Evolutionary conservation across 1,140 invertebrate genomes (phyloP).

Genomic region (Physella acuta): DNA sequence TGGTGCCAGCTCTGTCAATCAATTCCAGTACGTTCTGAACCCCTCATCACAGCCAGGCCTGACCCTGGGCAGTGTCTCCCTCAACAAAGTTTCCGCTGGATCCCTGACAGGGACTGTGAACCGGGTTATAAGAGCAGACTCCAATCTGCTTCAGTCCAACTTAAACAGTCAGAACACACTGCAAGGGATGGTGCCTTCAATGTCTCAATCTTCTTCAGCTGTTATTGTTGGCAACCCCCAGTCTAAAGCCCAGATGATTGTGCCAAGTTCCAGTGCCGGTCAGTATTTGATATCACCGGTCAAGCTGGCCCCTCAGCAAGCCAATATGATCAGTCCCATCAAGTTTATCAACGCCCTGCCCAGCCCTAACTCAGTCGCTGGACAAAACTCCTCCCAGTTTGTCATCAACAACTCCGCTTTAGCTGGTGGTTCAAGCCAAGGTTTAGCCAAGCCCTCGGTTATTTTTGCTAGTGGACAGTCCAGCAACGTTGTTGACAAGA

Average conservation of each 20-base stretch:
- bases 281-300: conserved; percentile 7
- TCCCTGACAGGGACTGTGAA: neutral
- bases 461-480: conserved; percentile 10
- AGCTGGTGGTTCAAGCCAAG: neutral
- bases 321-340: conserved; percentile 7
- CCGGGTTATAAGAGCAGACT: conserved; percentile 18
- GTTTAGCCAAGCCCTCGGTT: conserved; percentile 3
- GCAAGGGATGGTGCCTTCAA: neutral
- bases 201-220: neutral
- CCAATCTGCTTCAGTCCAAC: neutral
- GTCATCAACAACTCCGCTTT: neutral
- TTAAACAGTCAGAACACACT: neutral
- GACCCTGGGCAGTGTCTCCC: neutral
- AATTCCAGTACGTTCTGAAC: neutral
- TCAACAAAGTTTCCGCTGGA: conserved; percentile 2
- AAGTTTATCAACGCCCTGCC: neutral
- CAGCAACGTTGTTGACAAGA: neutral
- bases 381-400: neutral
- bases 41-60: neutral
- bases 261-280: conserved; percentile 2
- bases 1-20: neutral
- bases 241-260: conserved; percentile 2
- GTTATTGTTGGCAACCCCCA: neutral
- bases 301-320: conserved; percentile 20
- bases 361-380: neutral